Percentiles rank a stretch among this genome's conserved stretches.
Evolutionary conservation across 2,113 vertebrate species (phyloP).

Genomic region (Sterna hirundo): DNA sequence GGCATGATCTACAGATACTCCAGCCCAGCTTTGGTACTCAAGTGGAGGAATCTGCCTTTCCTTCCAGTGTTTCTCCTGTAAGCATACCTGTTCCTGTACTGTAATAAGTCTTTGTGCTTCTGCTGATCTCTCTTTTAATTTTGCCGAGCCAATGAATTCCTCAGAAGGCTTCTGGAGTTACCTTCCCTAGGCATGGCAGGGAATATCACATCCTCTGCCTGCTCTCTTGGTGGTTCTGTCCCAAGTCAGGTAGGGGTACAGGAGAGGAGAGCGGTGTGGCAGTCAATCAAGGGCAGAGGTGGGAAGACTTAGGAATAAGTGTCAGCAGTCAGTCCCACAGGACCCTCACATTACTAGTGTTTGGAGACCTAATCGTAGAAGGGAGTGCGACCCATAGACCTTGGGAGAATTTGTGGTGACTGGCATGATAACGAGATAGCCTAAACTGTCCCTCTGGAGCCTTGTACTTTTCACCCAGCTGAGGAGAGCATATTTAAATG

Average conservation of each 20-base stretch:
- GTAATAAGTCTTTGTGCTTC: not conserved
- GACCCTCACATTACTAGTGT: not conserved
- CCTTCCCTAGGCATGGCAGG: not conserved
- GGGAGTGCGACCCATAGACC: not conserved
- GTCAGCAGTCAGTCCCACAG: not conserved
- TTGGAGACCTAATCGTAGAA: not conserved
- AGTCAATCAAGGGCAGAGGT: not conserved
- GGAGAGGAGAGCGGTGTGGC: not conserved
- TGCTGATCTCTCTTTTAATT: not conserved
- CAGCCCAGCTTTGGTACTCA: not conserved
- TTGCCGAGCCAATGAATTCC: not conserved
- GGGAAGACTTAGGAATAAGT: not conserved
- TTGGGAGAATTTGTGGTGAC: not conserved
- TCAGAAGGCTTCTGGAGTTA: not conserved
- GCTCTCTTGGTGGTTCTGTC: not conserved
- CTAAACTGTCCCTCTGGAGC: not conserved
- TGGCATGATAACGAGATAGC: not conserved
- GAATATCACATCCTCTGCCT: not conserved
- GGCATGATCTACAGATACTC: not conserved
- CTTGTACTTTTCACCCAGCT: not conserved
- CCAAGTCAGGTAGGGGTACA: not conserved
- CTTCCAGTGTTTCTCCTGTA: conserved; percentile 4
- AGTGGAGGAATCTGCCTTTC: not conserved
- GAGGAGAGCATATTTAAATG: not conserved
- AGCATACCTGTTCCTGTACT: not conserved